Percentiles rank a stretch among this genome's conserved stretches.
Conservation (phyloP, 2,888 invertebrate genomes). For the Vanessa cardui region DNA sequence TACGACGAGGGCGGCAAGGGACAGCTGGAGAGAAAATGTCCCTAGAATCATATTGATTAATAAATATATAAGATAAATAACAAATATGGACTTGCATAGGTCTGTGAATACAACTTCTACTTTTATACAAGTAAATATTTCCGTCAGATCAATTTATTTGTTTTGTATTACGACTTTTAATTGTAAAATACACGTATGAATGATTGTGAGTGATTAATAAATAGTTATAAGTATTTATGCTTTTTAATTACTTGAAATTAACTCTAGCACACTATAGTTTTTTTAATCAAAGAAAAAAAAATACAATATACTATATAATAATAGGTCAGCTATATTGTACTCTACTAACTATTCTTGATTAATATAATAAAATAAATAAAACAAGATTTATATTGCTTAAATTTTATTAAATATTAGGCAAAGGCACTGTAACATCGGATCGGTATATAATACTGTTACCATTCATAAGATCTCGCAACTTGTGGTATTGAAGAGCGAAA, state of each 20-base stretch:
- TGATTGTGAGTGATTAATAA: constrained; percentile 5
- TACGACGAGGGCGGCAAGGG: constrained; percentile 99
- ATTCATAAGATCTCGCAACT: constrained; percentile 22
- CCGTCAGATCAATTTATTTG: neutral
- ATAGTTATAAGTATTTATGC: neutral
- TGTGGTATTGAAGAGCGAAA: constrained; percentile 18
- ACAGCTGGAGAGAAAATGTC: constrained; percentile 98
- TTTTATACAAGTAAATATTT: too few relatives aligned
- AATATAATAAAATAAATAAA: constrained; percentile 32
- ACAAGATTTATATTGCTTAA: constrained; percentile 44
- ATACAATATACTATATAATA: too few relatives aligned
- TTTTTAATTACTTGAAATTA: neutral
- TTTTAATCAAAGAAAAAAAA: too few relatives aligned
- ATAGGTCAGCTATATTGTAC: too few relatives aligned
- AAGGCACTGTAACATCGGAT: constrained; percentile 69
- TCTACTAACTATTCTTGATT: too few relatives aligned
- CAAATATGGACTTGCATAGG: neutral
- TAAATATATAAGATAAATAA: constrained; percentile 2
- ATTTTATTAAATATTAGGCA: constrained; percentile 70
- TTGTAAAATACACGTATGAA: constrained; percentile 9
- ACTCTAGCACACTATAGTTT: too few relatives aligned
- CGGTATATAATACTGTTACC: constrained; percentile 58
- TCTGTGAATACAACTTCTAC: too few relatives aligned
- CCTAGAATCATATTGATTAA: constrained; percentile 67
- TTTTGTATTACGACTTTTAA: neutral